Evolutionary conservation across 2,797 vertebrate genomes (phyloP).

Genomic region (Urosaurus nigricauda): DNA sequence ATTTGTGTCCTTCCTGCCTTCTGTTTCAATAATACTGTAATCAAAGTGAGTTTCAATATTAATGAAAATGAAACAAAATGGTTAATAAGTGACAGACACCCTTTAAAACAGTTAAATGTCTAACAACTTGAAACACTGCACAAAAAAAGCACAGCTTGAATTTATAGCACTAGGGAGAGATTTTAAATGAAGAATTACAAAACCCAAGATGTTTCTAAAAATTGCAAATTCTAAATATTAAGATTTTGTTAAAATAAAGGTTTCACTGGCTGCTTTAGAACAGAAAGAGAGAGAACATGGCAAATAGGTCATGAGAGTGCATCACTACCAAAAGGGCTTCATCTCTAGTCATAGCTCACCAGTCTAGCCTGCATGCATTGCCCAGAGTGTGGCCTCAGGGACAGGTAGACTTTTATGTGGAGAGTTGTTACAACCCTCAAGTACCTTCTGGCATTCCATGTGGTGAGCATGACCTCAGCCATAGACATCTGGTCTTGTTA

Average conservation of each 20-base stretch:
- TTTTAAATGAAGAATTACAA: background rate
- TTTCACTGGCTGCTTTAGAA: background rate
- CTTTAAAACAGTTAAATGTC: background rate
- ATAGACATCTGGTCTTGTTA: background rate
- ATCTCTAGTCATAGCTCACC: background rate
- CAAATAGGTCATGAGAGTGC: background rate
- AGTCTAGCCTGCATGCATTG: background rate
- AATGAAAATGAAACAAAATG: background rate
- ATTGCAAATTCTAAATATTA: too few relatives aligned
- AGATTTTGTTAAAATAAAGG: background rate
- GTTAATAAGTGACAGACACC: background rate
- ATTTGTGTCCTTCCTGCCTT: background rate
- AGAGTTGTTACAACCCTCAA: background rate
- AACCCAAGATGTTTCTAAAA: background rate
- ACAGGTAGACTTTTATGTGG: background rate
- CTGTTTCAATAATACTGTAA: background rate
- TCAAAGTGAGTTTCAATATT: too few relatives aligned
- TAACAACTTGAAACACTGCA: background rate
- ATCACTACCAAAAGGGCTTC: background rate
- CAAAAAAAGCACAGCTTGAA: background rate
- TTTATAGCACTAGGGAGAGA: background rate
- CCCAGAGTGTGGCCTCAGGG: background rate
- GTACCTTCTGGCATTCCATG: background rate
- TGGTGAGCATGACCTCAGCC: background rate
- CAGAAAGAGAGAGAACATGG: too few relatives aligned